Evolutionary conservation across 2,797 vertebrate genomes (phyloP).

Genomic region (Sphenodon punctatus): DNA sequence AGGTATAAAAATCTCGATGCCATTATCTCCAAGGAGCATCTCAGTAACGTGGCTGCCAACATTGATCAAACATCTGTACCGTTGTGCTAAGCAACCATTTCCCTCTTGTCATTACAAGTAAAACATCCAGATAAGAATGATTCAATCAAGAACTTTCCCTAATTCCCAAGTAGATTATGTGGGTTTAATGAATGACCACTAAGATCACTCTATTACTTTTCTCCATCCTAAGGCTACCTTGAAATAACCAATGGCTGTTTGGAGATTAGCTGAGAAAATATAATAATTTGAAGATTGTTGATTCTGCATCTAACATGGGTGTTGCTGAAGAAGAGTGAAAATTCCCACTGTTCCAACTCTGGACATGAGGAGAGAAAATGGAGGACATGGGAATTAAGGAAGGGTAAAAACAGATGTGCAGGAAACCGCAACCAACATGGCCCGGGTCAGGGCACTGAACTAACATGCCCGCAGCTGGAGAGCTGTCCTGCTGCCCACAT

Average conservation of each 20-base stretch:
- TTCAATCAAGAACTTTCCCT: neutral
- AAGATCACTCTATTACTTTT: neutral
- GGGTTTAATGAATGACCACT: neutral
- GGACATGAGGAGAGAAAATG: neutral
- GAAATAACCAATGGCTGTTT: neutral
- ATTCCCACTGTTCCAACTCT: accelerated
- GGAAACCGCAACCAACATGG: too few relatives aligned
- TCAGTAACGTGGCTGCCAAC: neutral
- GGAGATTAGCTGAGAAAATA: neutral
- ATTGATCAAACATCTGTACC: neutral
- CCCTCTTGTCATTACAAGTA: neutral
- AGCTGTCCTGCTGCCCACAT: too few relatives aligned
- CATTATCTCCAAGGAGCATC: neutral
- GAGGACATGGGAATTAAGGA: neutral
- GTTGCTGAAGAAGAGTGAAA: neutral
- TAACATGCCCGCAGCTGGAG: too few relatives aligned
- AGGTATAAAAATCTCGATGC: neutral
- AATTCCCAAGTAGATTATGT: neutral
- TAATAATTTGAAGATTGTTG: neutral
- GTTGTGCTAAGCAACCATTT: neutral
- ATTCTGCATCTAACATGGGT: neutral
- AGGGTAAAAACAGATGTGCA: too few relatives aligned
- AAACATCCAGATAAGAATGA: neutral
- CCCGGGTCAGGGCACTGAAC: too few relatives aligned
- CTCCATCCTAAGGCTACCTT: neutral